Conservation (phyloP, 1,140 invertebrate species). For the Brachionus plicatilis region DNA sequence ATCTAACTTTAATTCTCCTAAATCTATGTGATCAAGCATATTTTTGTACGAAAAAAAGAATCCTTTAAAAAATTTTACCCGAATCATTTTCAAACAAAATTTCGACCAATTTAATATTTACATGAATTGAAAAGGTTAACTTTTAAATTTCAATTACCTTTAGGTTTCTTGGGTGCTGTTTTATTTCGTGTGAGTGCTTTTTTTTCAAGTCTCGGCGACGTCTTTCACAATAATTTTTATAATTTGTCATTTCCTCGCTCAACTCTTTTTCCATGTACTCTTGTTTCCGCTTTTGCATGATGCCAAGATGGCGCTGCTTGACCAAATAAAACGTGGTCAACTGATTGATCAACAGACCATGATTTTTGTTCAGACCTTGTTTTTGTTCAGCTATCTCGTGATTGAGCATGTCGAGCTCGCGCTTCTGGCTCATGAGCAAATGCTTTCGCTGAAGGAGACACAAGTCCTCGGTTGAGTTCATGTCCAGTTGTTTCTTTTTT, state of each 20-base stretch:
- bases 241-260: slow-evolving; percentile 85
- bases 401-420: not conserved
- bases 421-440: slow-evolving; percentile 11
- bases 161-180: slow-evolving; percentile 96
- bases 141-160: slow-evolving; percentile 64
- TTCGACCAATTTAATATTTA: not conserved
- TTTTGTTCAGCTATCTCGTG: slow-evolving; percentile 36
- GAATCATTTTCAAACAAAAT: too few species aligned
- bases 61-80: not conserved
- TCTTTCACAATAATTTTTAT: slow-evolving; percentile 90
- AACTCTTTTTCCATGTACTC: slow-evolving; percentile 79
- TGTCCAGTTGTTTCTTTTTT: slow-evolving; percentile 42
- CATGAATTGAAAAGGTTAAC: not conserved
- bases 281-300: slow-evolving; percentile 24
- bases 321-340: not conserved
- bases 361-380: not conserved
- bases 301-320: slow-evolving; percentile 10
- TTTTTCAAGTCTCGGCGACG: slow-evolving; percentile 86
- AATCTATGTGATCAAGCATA: too few species aligned
- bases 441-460: slow-evolving; percentile 22
- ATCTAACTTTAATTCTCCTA: too few species aligned
- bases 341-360: not conserved
- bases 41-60: not conserved
- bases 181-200: slow-evolving; percentile 91
- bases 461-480: not conserved